Conservation (phyloP, 2,888 invertebrate genomes). For the Acanthococcus lagerstroemiae region DNA sequence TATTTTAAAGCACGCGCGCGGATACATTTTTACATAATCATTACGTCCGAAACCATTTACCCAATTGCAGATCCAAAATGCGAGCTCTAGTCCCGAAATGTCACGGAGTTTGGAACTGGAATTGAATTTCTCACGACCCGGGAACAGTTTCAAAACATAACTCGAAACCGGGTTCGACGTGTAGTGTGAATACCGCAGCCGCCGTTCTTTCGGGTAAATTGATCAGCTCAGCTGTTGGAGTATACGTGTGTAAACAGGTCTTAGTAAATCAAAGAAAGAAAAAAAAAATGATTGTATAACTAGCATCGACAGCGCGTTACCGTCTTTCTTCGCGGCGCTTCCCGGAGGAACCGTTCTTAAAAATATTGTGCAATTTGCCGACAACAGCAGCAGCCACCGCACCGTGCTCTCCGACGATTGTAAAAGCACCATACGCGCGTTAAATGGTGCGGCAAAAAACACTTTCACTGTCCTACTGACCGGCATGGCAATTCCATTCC, state of each 20-base stretch:
- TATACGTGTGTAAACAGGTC: background rate
- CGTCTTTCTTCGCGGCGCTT: slow-evolving; percentile 14
- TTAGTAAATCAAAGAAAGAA: background rate
- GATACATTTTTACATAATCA: too few species aligned
- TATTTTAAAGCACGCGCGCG: too few species aligned
- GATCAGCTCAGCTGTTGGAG: too few species aligned
- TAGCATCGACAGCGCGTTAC: background rate
- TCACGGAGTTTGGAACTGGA: too few species aligned
- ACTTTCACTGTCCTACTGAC: slow-evolving; percentile 30
- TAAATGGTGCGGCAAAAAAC: slow-evolving; percentile 29
- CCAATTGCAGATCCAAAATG: too few species aligned
- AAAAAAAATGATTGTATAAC: slow-evolving; percentile 15
- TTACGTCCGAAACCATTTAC: too few species aligned
- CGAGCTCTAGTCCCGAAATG: too few species aligned
- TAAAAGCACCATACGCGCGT: slow-evolving; percentile 24
- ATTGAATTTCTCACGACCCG: too few species aligned
- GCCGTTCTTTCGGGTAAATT: too few species aligned
- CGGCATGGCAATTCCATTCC: slow-evolving; percentile 22
- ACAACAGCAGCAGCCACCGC: slow-evolving; percentile 7
- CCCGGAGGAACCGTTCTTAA: slow-evolving; percentile 23
- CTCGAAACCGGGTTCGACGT: too few species aligned
- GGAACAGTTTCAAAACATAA: too few species aligned
- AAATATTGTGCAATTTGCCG: slow-evolving; percentile 24
- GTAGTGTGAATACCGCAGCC: too few species aligned
- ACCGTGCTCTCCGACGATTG: slow-evolving; percentile 9